Percentiles rank a stretch among this genome's conserved stretches.
These are phyloP conservation scores for Galaxea fascicularis DNA, from an alignment of 92 coral and sea anemone genomes.

Conservation along the genomic window DNA sequence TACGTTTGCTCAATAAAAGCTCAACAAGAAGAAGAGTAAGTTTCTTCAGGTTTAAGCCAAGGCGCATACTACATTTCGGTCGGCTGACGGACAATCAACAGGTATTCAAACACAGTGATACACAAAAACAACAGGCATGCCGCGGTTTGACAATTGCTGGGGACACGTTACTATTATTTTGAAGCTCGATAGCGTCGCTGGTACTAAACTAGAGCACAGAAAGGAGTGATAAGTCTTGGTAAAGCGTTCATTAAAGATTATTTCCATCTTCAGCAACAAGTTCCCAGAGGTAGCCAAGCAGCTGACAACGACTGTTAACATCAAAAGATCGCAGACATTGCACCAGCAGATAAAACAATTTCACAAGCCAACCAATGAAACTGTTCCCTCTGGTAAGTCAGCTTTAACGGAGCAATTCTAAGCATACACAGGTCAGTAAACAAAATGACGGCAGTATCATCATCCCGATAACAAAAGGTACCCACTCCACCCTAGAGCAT, in stretches of 20 bases:
- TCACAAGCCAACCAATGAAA: background rate
- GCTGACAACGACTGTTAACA: conserved; percentile 18
- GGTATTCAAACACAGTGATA: no score
- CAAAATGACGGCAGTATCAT: background rate
- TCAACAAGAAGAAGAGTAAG: no score
- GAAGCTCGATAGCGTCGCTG: no score
- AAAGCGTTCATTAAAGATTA: background rate
- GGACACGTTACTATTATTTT: no score
- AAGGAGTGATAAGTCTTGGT: background rate
- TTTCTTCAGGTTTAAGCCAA: no score
- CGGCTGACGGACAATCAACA: no score
- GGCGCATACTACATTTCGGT: no score
- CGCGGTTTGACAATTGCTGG: no score
- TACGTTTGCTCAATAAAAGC: no score
- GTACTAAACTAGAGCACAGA: background rate
- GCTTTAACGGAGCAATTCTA: background rate
- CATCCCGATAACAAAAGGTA: no score
- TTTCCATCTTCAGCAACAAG: conserved; percentile 25
- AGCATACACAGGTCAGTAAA: background rate
- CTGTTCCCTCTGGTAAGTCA: background rate
- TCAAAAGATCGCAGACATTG: background rate
- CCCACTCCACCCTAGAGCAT: no score
- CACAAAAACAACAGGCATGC: no score
- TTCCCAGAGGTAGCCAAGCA: conserved; percentile 36
- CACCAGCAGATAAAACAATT: background rate